Percentiles rank a stretch among this genome's conserved stretches.
Conservation (phyloP, 92 coral and sea anemone species). For the Heliopora coerulea region DNA sequence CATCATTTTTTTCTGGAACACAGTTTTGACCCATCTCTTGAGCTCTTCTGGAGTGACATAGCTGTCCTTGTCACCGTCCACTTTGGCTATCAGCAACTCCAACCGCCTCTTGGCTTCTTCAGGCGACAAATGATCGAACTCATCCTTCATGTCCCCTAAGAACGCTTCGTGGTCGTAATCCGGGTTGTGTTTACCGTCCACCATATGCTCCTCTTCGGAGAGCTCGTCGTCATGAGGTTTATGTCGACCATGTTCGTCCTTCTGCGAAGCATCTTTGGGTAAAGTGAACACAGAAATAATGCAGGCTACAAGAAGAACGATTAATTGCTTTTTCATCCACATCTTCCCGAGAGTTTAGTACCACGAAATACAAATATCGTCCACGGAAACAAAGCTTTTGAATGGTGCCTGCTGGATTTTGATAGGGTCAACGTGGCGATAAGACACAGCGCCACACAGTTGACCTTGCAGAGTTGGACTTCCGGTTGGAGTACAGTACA, state of each 20-base stretch:
- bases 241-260: conserved; percentile 40
- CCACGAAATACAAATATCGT: conserved; percentile 5
- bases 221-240: conserved; percentile 61
- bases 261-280: conserved; percentile 18
- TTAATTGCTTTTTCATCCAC: conserved; percentile 7
- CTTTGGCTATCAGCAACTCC: conserved; percentile 57
- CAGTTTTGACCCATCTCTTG: conserved; percentile 80
- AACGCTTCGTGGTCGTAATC: conserved; percentile 97
- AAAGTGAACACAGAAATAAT: conserved; percentile 24
- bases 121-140: conserved; percentile 83
- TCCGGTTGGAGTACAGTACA: too few species aligned
- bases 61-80: conserved; percentile 78
- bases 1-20: conserved; percentile 67
- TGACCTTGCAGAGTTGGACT: too few species aligned
- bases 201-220: conserved; percentile 75
- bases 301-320: conserved; percentile 17
- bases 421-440: conserved; percentile 35
- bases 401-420: conserved; percentile 15
- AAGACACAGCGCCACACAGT: background rate
- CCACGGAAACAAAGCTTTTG: conserved; percentile 23
- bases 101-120: conserved; percentile 90
- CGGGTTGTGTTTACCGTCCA: conserved; percentile 75
- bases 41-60: conserved; percentile 75
- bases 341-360: background rate
- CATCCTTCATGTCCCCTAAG: conserved; percentile 87